Base-by-base conservation (phyloP, 2,113 vertebrate genomes). In the Podarcis cretensis region DNA sequence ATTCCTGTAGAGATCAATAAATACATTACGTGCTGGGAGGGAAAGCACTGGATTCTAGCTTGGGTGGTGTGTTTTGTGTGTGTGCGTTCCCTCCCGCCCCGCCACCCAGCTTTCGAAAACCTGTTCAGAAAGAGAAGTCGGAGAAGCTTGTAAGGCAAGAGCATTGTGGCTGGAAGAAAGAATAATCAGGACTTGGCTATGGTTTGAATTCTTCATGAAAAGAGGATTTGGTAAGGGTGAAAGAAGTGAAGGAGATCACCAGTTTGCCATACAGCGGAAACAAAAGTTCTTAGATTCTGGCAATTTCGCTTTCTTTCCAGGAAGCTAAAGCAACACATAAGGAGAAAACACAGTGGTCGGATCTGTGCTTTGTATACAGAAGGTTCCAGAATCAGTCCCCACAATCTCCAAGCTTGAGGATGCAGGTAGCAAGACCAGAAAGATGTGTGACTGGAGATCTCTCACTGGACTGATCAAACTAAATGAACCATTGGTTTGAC, bases 1-100 rank as follows among this genome's bases (percentile, higher is more conserved):
- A 90, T 89, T 86, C 30, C 30, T 78, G 81, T 57, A 35, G 69
- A 89, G 84, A 83, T 83, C 25, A 81, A 16, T 76, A 82, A 57
- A 66, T 40, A 18, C 1, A 27, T 13, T 77, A 40, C 25, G 6
- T 35, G 85, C 13, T 25, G 79, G 21, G 83, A 84, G n/a, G 0
- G 0, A 32, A 86, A 91, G 65, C 0, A 0, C 13, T 2, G 73
- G 0, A 21, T 18, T 78, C 81, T 30, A 37, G n/a, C 87, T 71
- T 54, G 87, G 59, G 59, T 37, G 13, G 87, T 73, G 87, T 69
- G 4, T 78, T 66, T 32, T 76, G 13, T 2, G 1, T 9, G 65
- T 7, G 14, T 27, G 27, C 4, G 1, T 0, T 12, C 37, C 37
- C 37, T n/a, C 6, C 86, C 81, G 12, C 76, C 84, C 48, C 2